phyloP scores from a whole-genome alignment of 2,888 invertebrate species.

The Phrixothrix hirtus region DNA sequence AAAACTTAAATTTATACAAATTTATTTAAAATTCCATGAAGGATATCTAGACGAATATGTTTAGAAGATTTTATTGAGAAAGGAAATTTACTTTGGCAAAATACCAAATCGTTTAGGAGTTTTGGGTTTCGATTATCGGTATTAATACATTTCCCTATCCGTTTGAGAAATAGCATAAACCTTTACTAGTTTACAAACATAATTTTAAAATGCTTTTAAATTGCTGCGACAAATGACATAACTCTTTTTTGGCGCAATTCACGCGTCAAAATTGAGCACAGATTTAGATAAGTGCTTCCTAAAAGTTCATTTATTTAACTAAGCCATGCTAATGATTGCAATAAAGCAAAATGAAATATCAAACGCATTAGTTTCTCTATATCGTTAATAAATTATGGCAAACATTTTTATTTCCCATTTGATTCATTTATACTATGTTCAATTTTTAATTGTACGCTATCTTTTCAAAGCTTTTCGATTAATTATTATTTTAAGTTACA shows the following conservation, averaged over 20 bases:
- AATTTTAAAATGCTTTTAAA: not conserved
- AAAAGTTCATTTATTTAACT: not conserved
- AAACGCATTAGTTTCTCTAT: not conserved
- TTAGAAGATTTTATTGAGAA: constrained; percentile 11
- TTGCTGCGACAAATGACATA: not conserved
- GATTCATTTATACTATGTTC: no score
- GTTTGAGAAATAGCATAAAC: constrained; percentile 2
- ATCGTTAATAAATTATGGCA: constrained; percentile 1
- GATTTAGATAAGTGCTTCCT: not conserved
- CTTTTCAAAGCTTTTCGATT: no score
- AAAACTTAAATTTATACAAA: not conserved
- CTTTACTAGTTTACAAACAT: not conserved
- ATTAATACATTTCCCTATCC: constrained; percentile 5
- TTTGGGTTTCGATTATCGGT: constrained; percentile 12
- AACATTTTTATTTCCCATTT: not conserved
- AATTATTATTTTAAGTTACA: no score
- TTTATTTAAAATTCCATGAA: constrained; percentile 2
- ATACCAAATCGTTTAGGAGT: constrained; percentile 13
- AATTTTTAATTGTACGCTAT: no score
- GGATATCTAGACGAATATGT: constrained; percentile 7
- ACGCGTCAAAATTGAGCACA: not conserved
- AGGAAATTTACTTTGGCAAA: constrained; percentile 13
- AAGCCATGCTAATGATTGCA: not conserved
- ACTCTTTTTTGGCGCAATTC: not conserved
- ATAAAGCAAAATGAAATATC: not conserved